These are phyloP conservation scores for Gorilla gorilla DNA, from an alignment of 2,113 vertebrate species.

Conservation along the genomic window DNA sequence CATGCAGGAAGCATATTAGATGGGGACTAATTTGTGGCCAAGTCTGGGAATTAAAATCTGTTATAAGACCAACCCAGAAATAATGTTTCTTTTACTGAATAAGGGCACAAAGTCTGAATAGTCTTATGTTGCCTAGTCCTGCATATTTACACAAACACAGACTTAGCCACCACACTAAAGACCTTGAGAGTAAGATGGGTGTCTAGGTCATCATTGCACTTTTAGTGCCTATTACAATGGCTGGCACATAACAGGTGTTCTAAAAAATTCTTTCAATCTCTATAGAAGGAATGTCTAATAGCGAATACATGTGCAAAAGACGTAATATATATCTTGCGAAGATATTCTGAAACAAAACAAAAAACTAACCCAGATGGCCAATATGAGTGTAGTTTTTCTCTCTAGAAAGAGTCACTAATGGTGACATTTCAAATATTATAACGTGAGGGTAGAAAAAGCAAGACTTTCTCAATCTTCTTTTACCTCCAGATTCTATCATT, in stretches of 20 bases:
- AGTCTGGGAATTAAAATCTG: not conserved
- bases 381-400: not conserved
- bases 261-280: not conserved
- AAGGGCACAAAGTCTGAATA: not conserved
- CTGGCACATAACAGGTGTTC: not conserved
- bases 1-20: not conserved
- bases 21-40: not conserved
- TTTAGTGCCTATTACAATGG: not conserved
- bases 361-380: not conserved
- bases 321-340: not conserved
- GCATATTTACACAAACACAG: not conserved
- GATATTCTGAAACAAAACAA: not conserved
- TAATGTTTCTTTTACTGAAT: not conserved
- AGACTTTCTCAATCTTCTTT: not conserved
- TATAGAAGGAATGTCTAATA: not conserved
- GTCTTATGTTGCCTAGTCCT: not conserved
- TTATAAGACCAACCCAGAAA: not conserved
- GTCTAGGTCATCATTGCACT: not conserved
- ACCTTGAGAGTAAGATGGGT: not conserved
- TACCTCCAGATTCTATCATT: not conserved
- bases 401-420: not conserved
- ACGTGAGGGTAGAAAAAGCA: not conserved
- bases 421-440: not conserved
- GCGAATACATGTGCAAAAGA: not conserved
- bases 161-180: not conserved